Conservation (phyloP, 1,140 invertebrate species). For the Zaprionus capensis region DNA sequence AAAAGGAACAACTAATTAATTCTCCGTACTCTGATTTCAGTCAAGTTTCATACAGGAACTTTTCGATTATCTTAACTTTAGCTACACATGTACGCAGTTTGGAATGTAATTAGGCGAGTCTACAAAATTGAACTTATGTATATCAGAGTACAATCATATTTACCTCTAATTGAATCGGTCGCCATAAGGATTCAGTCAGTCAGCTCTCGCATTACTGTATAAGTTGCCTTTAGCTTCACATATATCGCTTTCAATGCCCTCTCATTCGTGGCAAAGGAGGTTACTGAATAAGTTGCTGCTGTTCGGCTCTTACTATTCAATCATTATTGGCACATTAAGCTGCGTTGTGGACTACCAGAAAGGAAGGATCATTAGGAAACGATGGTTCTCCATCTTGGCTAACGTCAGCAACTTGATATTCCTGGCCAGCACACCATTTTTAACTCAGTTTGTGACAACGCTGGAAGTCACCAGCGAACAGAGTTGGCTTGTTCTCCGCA, state of each 20-base stretch:
- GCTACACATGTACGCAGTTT: not conserved
- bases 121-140: not conserved
- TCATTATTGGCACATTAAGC: conserved; percentile 26
- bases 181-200: not conserved
- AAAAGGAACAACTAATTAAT: not conserved
- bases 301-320: conserved; percentile 25
- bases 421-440: not conserved
- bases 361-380: conserved; percentile 4
- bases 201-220: not conserved
- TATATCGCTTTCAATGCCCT: conserved; percentile 14
- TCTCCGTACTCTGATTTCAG: not conserved
- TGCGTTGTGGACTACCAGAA: conserved; percentile 21
- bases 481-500: conserved; percentile 3
- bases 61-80: not conserved
- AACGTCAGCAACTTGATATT: conserved; percentile 20
- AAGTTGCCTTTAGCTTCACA: not conserved
- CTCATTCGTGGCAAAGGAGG: conserved; percentile 12
- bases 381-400: conserved; percentile 13
- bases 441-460: not conserved
- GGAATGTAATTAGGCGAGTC: conserved; percentile 7
- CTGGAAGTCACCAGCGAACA: conserved; percentile 1
- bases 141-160: not conserved
- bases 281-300: conserved; percentile 11
- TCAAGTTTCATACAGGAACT: not conserved
- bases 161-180: not conserved